These are phyloP conservation scores for Microplitis demolitor DNA, from an alignment of 1,140 invertebrate species.

Conservation along the genomic window DNA sequence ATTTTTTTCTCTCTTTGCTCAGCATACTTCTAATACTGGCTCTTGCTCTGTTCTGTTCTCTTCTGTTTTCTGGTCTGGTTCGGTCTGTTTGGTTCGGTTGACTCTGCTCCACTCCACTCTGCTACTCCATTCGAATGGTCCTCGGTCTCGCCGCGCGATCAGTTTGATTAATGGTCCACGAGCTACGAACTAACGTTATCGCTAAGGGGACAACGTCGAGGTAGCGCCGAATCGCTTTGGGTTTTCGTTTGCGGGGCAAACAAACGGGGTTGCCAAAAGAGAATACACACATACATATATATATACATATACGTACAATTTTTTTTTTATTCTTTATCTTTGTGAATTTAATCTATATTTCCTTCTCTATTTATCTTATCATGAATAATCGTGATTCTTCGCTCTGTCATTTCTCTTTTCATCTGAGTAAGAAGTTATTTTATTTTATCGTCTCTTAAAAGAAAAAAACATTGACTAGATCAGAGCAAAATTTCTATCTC, in stretches of 20 bases:
- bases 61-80: background rate
- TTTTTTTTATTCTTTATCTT: background rate
- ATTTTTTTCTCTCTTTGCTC: slow-evolving; percentile 21
- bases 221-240: slow-evolving; percentile 28
- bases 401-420: slow-evolving; percentile 10
- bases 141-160: slow-evolving; percentile 28
- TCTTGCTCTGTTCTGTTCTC: slow-evolving; percentile 6
- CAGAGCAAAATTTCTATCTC: no score
- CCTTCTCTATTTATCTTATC: slow-evolving; percentile 29
- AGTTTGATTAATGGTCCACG: slow-evolving; percentile 37
- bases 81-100: slow-evolving; percentile 27
- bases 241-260: slow-evolving; percentile 41
- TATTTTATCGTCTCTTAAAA: background rate
- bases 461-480: no score
- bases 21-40: background rate
- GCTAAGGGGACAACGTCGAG: slow-evolving; percentile 32
- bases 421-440: background rate
- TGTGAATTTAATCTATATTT: background rate
- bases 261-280: slow-evolving; percentile 35
- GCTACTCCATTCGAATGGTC: no score
- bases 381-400: slow-evolving; percentile 45
- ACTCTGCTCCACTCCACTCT: slow-evolving; percentile 13
- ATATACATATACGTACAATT: no score
- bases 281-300: background rate
- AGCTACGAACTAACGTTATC: slow-evolving; percentile 42